Evolutionary conservation across 2,888 invertebrate genomes (phyloP), one percentile per base, ranked within the genome.

Genomic region (Tinea trinotella): DNA sequence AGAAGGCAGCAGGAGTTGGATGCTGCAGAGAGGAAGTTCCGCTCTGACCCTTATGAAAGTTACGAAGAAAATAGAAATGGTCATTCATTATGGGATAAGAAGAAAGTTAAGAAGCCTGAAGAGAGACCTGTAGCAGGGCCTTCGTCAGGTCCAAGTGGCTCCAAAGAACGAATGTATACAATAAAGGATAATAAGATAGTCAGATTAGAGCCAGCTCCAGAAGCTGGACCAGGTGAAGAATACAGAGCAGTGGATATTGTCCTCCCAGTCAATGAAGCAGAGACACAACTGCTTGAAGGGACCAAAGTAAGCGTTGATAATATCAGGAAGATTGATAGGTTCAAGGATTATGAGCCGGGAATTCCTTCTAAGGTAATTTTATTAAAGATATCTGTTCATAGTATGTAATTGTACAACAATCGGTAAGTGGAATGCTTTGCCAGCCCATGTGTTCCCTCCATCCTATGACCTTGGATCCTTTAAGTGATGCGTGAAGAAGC

Each of bases 281-380:
- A 81, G 54, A 67, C 74, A 36, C 70, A 76, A 54, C 59, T 87
- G 15, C 60, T 83, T 24, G 83, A 83, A 64, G 80, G 82, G 7
- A 83, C 85, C 0, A 85, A 86, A 61, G 77, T 89, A 75, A 66
- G 68, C 40, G 55, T 87, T 18, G 87, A 87, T 62, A 84, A 89
- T 61, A 88, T 89, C 19, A 84, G 67, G 65, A 80, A 78, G 57
- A 78, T 88, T 59, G 84, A 87, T 1, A 73, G 82, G 59, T 89
- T 89, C 61, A 72, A 78, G 60, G 80, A 88, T 59, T 89, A 88
- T 65, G 70, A 81, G 30, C 76, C 81, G 54, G 89, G 89, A 15
- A 63, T 66, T 58, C 88, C 88, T 53, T 85, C 87, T 1, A 88
- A 86, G 71, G 88, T 88, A 61, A 54, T 56, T 58, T 24, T 24